phyloP scores from a whole-genome alignment of 23 tunicate species.

The Trididemnum miniatum region DNA sequence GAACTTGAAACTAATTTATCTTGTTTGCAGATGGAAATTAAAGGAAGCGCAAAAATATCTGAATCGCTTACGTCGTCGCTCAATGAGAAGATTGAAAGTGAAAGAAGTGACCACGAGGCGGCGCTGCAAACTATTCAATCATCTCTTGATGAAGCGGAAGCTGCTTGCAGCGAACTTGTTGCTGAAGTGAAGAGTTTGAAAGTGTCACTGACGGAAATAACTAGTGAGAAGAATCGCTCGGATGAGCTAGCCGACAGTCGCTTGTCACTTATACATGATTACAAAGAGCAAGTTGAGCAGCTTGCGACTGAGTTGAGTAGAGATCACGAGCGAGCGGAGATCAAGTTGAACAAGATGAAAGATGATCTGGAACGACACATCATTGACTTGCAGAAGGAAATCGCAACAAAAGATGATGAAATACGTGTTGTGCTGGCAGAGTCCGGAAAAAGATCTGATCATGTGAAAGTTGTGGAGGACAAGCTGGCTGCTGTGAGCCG shows the following conservation, averaged over 20 bases:
- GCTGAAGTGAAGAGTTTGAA: constrained; percentile 40
- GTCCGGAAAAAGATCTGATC: background rate
- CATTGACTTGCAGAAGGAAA: background rate
- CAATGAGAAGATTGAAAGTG: background rate
- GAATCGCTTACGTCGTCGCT: background rate
- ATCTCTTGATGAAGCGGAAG: background rate
- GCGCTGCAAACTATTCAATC: background rate
- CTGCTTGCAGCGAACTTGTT: background rate
- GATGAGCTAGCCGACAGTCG: constrained; percentile 3
- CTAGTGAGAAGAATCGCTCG: background rate
- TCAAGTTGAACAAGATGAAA: background rate
- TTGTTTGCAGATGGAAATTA: no score
- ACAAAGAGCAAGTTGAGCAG: background rate
- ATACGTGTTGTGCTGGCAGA: background rate
- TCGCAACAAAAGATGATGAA: background rate
- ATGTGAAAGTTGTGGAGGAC: background rate
- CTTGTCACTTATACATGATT: background rate
- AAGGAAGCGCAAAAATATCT: background rate
- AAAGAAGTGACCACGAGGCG: background rate
- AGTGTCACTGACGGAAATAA: constrained; percentile 12
- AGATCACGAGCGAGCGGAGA: background rate
- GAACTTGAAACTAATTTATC: no score
- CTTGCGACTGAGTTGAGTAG: background rate
- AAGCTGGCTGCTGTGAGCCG: background rate
- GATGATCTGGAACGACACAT: background rate